Base-by-base conservation (phyloP, 1,140 invertebrate genomes). In the Eumeta japonica region DNA sequence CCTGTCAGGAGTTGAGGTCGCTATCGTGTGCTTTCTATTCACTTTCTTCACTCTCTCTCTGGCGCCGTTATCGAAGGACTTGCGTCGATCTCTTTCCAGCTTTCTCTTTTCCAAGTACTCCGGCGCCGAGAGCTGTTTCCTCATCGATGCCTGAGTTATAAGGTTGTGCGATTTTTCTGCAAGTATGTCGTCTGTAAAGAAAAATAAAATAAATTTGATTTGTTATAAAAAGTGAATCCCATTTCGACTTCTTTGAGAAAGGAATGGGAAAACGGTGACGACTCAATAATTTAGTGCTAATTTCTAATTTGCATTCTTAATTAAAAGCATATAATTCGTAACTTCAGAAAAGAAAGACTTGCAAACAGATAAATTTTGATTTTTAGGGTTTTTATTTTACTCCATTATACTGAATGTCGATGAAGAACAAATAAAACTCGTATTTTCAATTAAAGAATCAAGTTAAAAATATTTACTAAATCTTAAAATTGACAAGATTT, bases 51-150 rank as follows among this genome's bases (percentile, higher is more conserved):
- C 57, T 43, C 79, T 75, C 10, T 81, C 78, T 47, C 81, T 71
- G 3, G 81, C 62, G 20, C 81, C 80, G 13, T 79, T 81, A 55
- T 86, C 85, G 30, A 72, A 75, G 0, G 83, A 84, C 63, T 84
- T 85, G 36, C 85, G 65, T 48, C 84, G 79, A 43, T 85, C 86
- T 58, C 78, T 80, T 52, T 83, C 87, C 44, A 83, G 77, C 62
- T 87, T 80, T 27, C 87, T 63, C 55, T 88, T 87, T 59, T 96
- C 91, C 28, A 95, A 72, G 64, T 95, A 95, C 46, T 94, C 90
- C 1, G 92, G 92, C 0, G 91, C 89, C n/a, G 86, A 88, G 39
- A 90, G 81, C 49, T 88, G 83, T 51, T 85, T 83, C 45, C 85
- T 85, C 48, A 84, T 79, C 1, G 81, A 82, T 4, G 77, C 72